Evolutionary conservation across 2,113 vertebrate genomes (phyloP).

Genomic region (Scopus umbretta): DNA sequence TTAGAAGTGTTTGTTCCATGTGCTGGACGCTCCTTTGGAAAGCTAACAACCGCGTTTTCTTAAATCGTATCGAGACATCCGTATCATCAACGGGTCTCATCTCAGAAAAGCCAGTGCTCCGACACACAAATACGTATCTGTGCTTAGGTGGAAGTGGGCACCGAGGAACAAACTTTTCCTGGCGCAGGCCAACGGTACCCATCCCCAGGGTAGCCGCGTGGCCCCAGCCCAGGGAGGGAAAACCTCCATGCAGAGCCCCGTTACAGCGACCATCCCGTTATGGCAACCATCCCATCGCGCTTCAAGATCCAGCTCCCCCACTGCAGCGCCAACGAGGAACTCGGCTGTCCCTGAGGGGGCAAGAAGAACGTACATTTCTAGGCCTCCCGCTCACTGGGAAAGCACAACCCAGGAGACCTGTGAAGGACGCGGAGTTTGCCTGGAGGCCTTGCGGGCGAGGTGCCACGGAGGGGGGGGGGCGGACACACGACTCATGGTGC

Average conservation of each 20-base stretch:
- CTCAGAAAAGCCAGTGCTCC: neutral
- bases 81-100: neutral
- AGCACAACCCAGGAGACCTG: fast-evolving
- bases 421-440: fast-evolving
- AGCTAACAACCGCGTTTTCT: neutral
- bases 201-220: fast-evolving
- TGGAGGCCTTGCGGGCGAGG: fast-evolving
- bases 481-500: too few species aligned
- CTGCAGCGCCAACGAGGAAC: fast-evolving
- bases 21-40: neutral
- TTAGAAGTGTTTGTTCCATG: neutral
- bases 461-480: fast-evolving
- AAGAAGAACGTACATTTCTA: fast-evolving
- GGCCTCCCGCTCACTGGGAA: neutral
- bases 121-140: fast-evolving
- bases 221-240: fast-evolving
- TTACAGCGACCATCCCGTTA: fast-evolving
- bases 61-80: neutral
- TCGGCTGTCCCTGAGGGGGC: fast-evolving
- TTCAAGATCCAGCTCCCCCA: fast-evolving
- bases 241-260: fast-evolving
- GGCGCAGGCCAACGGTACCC: fast-evolving
- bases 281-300: fast-evolving
- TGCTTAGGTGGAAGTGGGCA: fast-evolving
- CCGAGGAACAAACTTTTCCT: fast-evolving